Evolutionary conservation across 2,888 invertebrate genomes (phyloP), one percentile per base, ranked within the genome.

Genomic region (Limnephilus rhombicus): DNA sequence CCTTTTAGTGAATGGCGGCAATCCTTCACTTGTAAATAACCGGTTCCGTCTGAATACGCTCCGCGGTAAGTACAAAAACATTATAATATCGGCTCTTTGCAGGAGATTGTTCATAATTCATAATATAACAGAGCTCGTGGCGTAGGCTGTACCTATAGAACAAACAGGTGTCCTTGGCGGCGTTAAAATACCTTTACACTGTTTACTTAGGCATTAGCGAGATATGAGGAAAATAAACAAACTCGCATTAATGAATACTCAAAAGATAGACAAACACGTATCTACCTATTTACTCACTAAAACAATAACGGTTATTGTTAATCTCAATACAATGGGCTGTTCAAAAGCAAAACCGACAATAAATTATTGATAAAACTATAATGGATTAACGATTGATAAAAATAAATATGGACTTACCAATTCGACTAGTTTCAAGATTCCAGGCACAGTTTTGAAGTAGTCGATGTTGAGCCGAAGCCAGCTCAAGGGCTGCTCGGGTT

Each of bases 361-460:
- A 24, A 34, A 34, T 34, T 82, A 13, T 41, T 41, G 29, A 31
- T 34, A 31, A 31, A 31, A 29, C 5, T 83, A 83, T 12, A 41
- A 85, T 37, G 9, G 29, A 15, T 29, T 53, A 31, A 87, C 13
- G 29, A 11, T 18, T 31, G 2, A 13, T 24, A 18, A 85, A n/a
- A n/a, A 11, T 37, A 9, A 24, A 37, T n/a, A 83, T 85, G 18
- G 24, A 96, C 98, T 98, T 96, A 98, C 98, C 96, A 98, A 95
- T 96, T 98, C 97, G 34, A 97, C 96, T 93, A 98, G 95, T 96
- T 98, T 98, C 94, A 98, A 95, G 94, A 98, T 96, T 94, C 98
- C 98, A 91, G 98, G 98, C 94, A 97, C 96, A 86, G 98, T 98
- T 95, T 96, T 97, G 96, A 98, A 98, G 95, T 99, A 98, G 94